phyloP scores from a whole-genome alignment of 2,113 vertebrate species.

The Salminus brasiliensis region DNA sequence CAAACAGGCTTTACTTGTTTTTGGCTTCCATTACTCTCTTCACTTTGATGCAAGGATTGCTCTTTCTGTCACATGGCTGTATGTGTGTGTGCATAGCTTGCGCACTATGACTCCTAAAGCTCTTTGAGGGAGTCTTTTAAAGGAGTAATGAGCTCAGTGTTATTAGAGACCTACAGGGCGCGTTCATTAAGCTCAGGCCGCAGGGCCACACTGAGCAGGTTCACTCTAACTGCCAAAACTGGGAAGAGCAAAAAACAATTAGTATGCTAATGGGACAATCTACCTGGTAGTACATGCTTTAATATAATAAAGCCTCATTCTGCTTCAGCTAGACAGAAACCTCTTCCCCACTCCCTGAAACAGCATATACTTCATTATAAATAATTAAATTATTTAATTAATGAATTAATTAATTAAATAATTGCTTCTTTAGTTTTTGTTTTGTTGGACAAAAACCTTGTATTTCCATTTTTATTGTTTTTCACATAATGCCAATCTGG shows the following conservation, averaged over 20 bases:
- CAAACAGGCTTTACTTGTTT: no score
- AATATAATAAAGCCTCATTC: conserved; percentile 24
- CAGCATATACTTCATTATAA: background rate
- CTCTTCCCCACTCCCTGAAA: background rate
- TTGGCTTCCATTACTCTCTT: background rate
- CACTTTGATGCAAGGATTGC: conserved; percentile 8
- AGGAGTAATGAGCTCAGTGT: conserved; percentile 49
- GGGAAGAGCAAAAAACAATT: conserved; percentile 54
- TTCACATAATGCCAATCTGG: no score
- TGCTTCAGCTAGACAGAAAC: conserved; percentile 11
- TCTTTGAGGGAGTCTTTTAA: conserved; percentile 41
- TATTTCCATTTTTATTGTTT: no score
- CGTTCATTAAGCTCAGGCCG: conserved; percentile 53
- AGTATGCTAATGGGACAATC: conserved; percentile 54
- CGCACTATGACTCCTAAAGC: conserved; percentile 13
- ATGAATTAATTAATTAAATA: background rate
- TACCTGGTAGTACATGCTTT: conserved; percentile 17
- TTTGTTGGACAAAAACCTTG: no score
- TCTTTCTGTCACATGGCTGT: background rate
- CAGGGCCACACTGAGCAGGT: conserved; percentile 26
- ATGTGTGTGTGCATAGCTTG: background rate
- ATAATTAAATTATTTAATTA: background rate
- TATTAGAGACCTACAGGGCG: conserved; percentile 37
- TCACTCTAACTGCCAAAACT: conserved; percentile 45
- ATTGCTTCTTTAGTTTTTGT: no score